Conservation (phyloP, 2,888 invertebrate genomes). For the Panorpa germanica region DNA sequence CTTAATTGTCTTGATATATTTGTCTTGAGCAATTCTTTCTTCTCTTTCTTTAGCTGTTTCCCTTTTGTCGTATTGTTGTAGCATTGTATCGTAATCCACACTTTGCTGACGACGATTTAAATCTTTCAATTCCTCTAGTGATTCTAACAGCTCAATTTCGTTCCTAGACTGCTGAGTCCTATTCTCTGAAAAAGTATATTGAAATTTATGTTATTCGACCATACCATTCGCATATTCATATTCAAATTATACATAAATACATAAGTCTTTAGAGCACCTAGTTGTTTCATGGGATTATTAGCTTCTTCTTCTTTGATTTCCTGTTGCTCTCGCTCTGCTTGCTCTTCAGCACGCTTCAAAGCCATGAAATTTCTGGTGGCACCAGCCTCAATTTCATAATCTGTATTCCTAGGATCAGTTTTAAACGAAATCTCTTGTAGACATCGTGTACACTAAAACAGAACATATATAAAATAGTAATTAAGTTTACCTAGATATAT, state of each 20-base stretch:
- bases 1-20: slow-evolving; percentile 51
- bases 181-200: slow-evolving; percentile 44
- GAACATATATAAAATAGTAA: slow-evolving; percentile 24
- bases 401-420: slow-evolving; percentile 93
- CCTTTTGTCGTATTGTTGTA: slow-evolving; percentile 50
- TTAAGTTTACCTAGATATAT: slow-evolving; percentile 1
- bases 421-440: slow-evolving; percentile 98
- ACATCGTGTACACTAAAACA: slow-evolving; percentile 80
- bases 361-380: slow-evolving; percentile 99
- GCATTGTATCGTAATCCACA: slow-evolving; percentile 75
- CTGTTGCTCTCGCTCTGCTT: slow-evolving; percentile 74
- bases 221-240: neutral
- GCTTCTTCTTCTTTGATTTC: slow-evolving; percentile 92
- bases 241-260: neutral
- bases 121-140: slow-evolving; percentile 88
- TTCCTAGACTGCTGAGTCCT: slow-evolving; percentile 90
- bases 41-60: slow-evolving; percentile 45
- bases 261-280: slow-evolving; percentile 23
- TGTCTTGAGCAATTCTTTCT: slow-evolving; percentile 53
- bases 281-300: slow-evolving; percentile 94
- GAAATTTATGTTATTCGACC: neutral
- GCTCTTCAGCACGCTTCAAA: slow-evolving; percentile 79
- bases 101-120: slow-evolving; percentile 75
- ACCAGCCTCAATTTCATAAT: slow-evolving; percentile 96
- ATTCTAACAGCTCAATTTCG: slow-evolving; percentile 89